Evolutionary conservation across 2,888 invertebrate genomes (phyloP), one percentile per base, ranked within the genome.

Genomic region (Stenotaenia linearis): DNA sequence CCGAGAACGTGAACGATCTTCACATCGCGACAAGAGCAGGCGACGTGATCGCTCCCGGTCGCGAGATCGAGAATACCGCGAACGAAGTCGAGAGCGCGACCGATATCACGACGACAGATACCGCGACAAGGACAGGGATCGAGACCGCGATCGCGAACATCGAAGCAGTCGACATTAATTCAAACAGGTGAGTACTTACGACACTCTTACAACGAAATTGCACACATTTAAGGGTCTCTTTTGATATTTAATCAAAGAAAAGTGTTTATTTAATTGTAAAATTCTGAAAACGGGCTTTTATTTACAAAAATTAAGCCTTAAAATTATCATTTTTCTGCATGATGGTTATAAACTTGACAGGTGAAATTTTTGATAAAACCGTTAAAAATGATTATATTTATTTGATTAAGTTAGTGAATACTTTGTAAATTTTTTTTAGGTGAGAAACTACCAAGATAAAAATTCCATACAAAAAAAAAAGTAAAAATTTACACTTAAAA

Each of bases 71-170:
- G 92, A 93, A 84, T 93, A 93, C 85, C 89, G 92, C 82, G 93
- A 92, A 82, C 89, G 92, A 83, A 92, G 92, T 86, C 88, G 92
- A 28, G 93, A 93, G n/a, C 79, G 81, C 12, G 81, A 80, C 28
- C 80, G 85, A 81, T 95, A 95, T 89, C 95, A 95, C 87, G 95
- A 95, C 83, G 95, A 95, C 87, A 90, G 95, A 81, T 95, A 95
- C 88, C 90, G 92, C 82, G 91, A 91, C 75, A 83, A 86, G 28
- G 86, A 85, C 77, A 80, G 85, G 23, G 85, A 85, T 84, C 87
- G 87, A 82, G 83, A 84, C 23, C 88, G 91, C 23, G 91, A 91
- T 84, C 89, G 90, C 25, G 86, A 87, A 74, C 82, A 83, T 35
- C 82, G 84, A 21, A 83, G 84, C 79, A 82, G 83, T 77, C 83